Conservation (phyloP, 2,113 vertebrate species). For the Thymallus thymallus region DNA sequence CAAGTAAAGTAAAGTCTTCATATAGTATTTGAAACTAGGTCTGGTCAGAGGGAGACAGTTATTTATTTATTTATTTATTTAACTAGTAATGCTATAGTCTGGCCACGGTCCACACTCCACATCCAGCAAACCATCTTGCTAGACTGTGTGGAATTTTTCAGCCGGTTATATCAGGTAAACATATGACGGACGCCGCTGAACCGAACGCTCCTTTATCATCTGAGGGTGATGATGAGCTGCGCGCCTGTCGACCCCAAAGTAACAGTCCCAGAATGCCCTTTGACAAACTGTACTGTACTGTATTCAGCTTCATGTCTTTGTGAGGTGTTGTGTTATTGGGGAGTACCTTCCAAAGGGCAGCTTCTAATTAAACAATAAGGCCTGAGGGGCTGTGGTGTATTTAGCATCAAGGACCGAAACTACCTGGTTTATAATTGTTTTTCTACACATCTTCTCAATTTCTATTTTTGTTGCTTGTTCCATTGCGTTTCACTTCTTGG, state of each 20-base stretch:
- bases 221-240: constrained; percentile 7
- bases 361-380: too few relatives aligned
- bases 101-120: constrained; percentile 31
- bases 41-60: background rate
- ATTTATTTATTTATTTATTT: too few relatives aligned
- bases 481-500: background rate
- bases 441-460: too few relatives aligned
- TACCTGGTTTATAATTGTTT: too few relatives aligned
- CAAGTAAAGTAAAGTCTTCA: too few relatives aligned
- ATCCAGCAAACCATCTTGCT: constrained; percentile 40
- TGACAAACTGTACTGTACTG: background rate
- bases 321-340: background rate
- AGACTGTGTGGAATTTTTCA: constrained; percentile 51
- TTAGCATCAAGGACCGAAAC: too few relatives aligned
- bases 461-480: background rate
- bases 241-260: constrained; percentile 4
- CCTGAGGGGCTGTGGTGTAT: too few relatives aligned
- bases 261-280: background rate
- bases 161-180: background rate
- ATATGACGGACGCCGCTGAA: constrained; percentile 15
- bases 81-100: constrained; percentile 27
- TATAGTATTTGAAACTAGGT: background rate
- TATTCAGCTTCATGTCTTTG: background rate
- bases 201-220: constrained; percentile 48
- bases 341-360: too few relatives aligned